These are phyloP conservation scores for Frankliniella fusca DNA, from an alignment of 2,888 invertebrate species.

Conservation along the genomic window DNA sequence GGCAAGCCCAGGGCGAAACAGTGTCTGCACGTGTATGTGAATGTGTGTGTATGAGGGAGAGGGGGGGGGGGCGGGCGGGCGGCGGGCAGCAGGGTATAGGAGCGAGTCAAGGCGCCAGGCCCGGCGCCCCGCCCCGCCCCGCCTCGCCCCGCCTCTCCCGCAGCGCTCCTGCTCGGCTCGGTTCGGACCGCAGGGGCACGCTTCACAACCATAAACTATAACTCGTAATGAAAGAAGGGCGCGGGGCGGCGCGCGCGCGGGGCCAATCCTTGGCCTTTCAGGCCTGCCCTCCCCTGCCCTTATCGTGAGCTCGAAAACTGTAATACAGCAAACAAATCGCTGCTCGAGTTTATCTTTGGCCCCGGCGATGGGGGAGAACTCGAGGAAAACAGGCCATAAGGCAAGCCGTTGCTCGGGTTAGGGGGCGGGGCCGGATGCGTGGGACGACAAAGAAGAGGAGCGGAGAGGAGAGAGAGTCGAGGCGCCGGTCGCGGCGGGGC, in stretches of 20 bases:
- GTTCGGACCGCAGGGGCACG: not conserved
- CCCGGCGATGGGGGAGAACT: slow-evolving; percentile 10
- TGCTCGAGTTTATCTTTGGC: slow-evolving; percentile 10
- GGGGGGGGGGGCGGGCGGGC: too few relatives aligned
- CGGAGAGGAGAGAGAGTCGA: not conserved
- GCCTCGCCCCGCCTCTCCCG: too few relatives aligned
- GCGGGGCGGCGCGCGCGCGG: not conserved
- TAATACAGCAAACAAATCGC: slow-evolving; percentile 10
- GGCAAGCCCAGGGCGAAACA: too few relatives aligned
- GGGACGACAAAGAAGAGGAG: not conserved
- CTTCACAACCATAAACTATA: slow-evolving; percentile 1
- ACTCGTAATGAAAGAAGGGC: slow-evolving; percentile 10
- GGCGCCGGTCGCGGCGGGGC: not conserved
- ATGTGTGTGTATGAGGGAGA: too few relatives aligned
- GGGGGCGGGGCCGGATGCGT: too few relatives aligned
- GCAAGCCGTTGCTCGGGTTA: not conserved
- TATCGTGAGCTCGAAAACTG: not conserved
- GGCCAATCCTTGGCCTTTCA: not conserved
- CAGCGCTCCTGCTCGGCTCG: too few relatives aligned
- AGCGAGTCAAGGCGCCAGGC: too few relatives aligned
- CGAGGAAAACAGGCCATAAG: slow-evolving; percentile 4
- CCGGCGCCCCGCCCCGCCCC: too few relatives aligned
- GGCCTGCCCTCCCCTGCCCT: not conserved
- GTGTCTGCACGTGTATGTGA: too few relatives aligned
- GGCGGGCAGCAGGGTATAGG: too few relatives aligned